A percentile compares a stretch with the other conserved stretches of the same genome.
These are phyloP conservation scores for Brachionus manjavacas DNA, from an alignment of 1,140 invertebrate species.

Conservation along the genomic window DNA sequence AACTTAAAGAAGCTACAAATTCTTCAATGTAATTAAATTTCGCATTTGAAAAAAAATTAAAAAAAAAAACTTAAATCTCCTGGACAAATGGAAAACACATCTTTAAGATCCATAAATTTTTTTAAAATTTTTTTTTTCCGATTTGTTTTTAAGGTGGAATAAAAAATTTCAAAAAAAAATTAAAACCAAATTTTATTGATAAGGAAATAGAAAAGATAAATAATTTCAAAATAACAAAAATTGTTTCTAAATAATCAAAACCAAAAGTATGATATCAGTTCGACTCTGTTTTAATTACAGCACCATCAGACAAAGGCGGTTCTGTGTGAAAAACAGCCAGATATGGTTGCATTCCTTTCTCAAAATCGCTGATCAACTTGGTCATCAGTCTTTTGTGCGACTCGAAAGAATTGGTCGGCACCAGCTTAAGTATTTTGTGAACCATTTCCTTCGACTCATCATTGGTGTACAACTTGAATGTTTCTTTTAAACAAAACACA, in stretches of 20 bases:
- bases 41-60: too few species aligned
- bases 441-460: conserved; percentile 20
- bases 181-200: background rate
- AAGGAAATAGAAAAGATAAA: background rate
- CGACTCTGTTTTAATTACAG: background rate
- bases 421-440: conserved; percentile 3
- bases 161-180: background rate
- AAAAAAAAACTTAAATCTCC: too few species aligned
- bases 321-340: conserved; percentile 25
- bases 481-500: conserved; percentile 34
- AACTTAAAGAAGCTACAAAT: too few species aligned
- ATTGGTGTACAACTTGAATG: conserved; percentile 19
- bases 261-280: background rate
- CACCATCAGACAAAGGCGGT: background rate
- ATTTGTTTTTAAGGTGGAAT: too few species aligned
- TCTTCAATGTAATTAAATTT: too few species aligned
- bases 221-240: background rate
- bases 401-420: conserved; percentile 8
- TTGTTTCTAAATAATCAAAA: background rate
- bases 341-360: conserved; percentile 25
- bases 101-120: too few species aligned
- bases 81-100: too few species aligned
- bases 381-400: conserved; percentile 1
- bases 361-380: background rate
- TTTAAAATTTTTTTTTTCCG: too few species aligned